Percentiles rank a stretch among this genome's conserved stretches.
Evolutionary conservation across 2,113 vertebrate genomes (phyloP).

Genomic region (Balaeniceps rex): DNA sequence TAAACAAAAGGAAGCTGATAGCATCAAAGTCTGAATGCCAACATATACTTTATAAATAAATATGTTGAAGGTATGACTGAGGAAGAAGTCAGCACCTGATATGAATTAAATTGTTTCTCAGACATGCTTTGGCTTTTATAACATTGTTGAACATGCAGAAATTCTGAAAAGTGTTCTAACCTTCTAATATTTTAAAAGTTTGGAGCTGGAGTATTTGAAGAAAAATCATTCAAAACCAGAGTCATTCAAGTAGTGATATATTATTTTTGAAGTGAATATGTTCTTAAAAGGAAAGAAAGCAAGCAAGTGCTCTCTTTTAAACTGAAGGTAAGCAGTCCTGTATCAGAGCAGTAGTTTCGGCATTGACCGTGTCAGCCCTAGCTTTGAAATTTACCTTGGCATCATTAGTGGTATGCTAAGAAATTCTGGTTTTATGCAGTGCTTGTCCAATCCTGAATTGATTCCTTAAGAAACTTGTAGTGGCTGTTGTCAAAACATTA

Average conservation of each 20-base stretch:
- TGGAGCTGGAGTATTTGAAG: neutral
- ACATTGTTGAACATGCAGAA: neutral
- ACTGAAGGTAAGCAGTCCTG: neutral
- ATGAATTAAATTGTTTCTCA: constrained; percentile 1
- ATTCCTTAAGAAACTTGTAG: neutral
- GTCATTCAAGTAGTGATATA: neutral
- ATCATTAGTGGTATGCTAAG: neutral
- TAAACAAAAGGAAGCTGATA: constrained; percentile 47
- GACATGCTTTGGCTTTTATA: neutral
- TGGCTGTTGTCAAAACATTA: neutral
- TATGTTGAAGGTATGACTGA: neutral
- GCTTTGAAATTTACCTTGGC: neutral
- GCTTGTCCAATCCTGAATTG: neutral
- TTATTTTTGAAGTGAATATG: neutral
- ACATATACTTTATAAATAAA: neutral
- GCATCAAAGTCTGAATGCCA: constrained; percentile 37
- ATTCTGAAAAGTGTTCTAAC: neutral
- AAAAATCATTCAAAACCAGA: neutral
- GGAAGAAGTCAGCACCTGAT: constrained; percentile 22
- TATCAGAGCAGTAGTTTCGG: neutral
- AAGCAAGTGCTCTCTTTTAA: neutral
- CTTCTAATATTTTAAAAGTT: neutral
- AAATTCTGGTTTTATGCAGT: neutral
- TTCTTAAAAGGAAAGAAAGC: neutral
- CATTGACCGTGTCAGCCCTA: neutral